Evolutionary conservation across 1,140 invertebrate species (phyloP).

Genomic region (Brachystomella parvula): DNA sequence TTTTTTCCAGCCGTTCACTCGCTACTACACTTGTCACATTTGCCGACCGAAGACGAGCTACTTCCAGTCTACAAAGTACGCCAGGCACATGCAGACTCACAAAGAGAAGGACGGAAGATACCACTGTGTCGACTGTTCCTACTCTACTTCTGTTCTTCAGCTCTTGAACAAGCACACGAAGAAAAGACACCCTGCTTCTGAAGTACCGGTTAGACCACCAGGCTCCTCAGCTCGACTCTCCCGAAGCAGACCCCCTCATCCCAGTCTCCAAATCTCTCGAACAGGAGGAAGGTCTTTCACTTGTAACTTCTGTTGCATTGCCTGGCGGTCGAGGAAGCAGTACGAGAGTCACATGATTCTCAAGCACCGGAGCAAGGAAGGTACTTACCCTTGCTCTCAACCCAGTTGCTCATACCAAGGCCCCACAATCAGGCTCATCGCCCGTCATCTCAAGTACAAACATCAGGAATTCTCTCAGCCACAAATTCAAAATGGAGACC

Average conservation of each 20-base stretch:
- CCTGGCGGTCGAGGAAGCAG: background rate
- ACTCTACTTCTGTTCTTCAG: background rate
- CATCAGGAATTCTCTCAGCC: background rate
- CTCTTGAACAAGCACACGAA: slow-evolving; percentile 1
- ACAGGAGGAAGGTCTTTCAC: no score
- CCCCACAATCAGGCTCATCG: background rate
- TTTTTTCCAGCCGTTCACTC: no score
- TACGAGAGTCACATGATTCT: background rate
- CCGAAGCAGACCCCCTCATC: background rate
- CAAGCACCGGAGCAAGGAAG: background rate
- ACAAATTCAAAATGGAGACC: background rate
- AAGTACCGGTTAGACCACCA: background rate
- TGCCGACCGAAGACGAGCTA: background rate
- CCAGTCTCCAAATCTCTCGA: no score
- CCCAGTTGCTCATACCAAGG: background rate
- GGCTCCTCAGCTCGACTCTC: background rate
- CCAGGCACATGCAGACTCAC: background rate
- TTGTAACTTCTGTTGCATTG: background rate
- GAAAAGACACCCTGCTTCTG: background rate
- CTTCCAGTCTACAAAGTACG: background rate
- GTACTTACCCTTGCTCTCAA: background rate
- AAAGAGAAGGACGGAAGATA: background rate
- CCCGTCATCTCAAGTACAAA: background rate
- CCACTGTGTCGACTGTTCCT: background rate
- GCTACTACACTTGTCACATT: background rate